Base-by-base conservation (phyloP, 2,797 vertebrate species). In the Dendrocincla fuliginosa region DNA sequence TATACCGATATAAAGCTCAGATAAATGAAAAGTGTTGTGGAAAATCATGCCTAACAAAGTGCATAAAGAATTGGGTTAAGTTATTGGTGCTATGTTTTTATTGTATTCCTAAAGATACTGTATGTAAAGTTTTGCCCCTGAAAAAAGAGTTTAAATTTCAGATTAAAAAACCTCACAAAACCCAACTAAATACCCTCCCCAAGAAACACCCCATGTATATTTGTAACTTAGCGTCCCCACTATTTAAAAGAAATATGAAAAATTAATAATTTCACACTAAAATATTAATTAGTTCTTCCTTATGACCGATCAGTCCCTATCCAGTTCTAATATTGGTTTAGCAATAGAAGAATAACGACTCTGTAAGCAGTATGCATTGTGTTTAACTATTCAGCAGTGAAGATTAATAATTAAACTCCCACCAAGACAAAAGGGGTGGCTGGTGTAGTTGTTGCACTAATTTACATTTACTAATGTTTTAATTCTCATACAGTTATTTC, bases 401-500 rank as follows among this genome's bases (percentile, higher is more conserved):
- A 87, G 65, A 80, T 97, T 77, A 97, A 96, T 96, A 4, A 96
- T 97, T 97, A 95, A 96, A 82, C 89, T 94, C 56, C 64, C 53
- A 81, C 71, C 42, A 76, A 84, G 64, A 65, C 63, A 80, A 77
- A 64, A 47, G 39, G 71, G 56, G 47, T 73, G 78, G 77, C 50
- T 83, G 61, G 64, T 92, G 59, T 61, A 74, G 44, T 30, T 90
- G 84, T 93, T 90, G 52, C 76, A 77, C 46, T 63, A 67, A 50
- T 93, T 84, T 82, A 53, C 67, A 24, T 89, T 92, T 91, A 65
- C 61, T 67, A 24, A 37, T 61, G 53, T 77, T 93, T 76, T 89
- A 82, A 59, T 92, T 85, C 49, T 77, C 32, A 7, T 49, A 15
- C 5, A 30, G 47, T 52, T 90, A 35, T 35, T 80, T 94, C 49